phyloP scores from a whole-genome alignment of 2,113 vertebrate genomes.

The Heliornis fulica region DNA sequence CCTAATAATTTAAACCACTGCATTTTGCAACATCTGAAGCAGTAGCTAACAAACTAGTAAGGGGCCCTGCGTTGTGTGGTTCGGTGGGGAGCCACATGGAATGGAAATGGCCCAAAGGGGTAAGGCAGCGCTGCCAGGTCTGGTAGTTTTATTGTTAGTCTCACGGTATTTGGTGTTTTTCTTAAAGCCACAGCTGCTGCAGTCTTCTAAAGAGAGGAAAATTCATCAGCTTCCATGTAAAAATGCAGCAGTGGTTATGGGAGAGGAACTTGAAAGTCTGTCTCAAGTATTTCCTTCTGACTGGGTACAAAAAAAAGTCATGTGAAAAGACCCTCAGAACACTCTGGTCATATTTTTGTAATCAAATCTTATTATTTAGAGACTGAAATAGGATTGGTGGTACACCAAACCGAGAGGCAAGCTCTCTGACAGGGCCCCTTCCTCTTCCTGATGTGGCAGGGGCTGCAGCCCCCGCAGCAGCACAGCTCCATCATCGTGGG shows the following conservation, averaged over 20 bases:
- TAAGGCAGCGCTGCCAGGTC: not conserved
- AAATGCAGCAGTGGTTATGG: not conserved
- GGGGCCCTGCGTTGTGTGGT: not conserved
- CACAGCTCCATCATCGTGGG: not conserved
- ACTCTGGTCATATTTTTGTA: not conserved
- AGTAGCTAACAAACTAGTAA: not conserved
- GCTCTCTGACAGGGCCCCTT: not conserved
- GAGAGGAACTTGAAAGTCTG: not conserved
- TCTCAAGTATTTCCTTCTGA: not conserved
- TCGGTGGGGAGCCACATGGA: not conserved
- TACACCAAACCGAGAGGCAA: not conserved
- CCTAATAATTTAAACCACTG: not conserved
- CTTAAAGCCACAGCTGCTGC: not conserved
- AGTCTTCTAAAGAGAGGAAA: not conserved
- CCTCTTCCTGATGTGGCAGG: not conserved
- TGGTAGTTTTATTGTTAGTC: not conserved
- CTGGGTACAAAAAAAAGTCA: not conserved
- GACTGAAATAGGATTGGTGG: not conserved
- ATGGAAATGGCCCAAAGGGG: not conserved
- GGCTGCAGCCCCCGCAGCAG: not conserved
- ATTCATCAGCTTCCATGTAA: not conserved
- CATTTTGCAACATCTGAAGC: not conserved
- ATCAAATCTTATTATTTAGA: not conserved
- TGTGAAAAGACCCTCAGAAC: not conserved
- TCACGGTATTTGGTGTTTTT: not conserved